Percentiles rank a stretch among this genome's conserved stretches.
These are phyloP conservation scores for Amblyornis subalaris DNA, from an alignment of 2,113 vertebrate species.

Conservation along the genomic window DNA sequence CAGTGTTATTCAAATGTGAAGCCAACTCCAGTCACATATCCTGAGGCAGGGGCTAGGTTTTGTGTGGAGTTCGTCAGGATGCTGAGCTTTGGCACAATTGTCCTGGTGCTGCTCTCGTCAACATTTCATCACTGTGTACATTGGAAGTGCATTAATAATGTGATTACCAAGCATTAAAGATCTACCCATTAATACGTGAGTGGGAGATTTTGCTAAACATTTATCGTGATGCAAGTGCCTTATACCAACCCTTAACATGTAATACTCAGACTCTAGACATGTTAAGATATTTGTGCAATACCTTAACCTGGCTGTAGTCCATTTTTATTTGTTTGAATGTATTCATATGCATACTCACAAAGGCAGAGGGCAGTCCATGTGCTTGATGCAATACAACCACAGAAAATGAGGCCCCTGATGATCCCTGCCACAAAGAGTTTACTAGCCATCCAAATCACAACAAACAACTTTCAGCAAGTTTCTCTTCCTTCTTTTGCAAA, in stretches of 20 bases:
- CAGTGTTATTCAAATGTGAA: background rate
- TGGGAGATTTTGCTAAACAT: background rate
- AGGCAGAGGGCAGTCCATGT: background rate
- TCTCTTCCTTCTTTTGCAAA: background rate
- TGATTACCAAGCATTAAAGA: background rate
- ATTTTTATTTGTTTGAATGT: background rate
- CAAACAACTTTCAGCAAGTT: background rate
- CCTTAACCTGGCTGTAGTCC: background rate
- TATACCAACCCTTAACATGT: background rate
- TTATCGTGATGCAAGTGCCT: background rate
- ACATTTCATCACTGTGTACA: fast-evolving
- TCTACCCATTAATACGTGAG: background rate
- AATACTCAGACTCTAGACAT: background rate
- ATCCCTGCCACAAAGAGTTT: background rate
- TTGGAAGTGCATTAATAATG: background rate
- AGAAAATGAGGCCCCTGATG: background rate
- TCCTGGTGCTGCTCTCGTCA: background rate
- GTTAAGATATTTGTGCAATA: background rate
- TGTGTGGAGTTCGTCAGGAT: background rate
- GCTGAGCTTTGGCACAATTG: background rate
- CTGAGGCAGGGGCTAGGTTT: background rate
- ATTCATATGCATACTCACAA: background rate
- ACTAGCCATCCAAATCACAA: background rate
- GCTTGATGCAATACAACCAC: background rate
- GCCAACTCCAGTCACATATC: background rate